Percentiles rank a stretch among this genome's conserved stretches.
These are phyloP conservation scores for Eupleurogrammus muticus DNA, from an alignment of 2,797 vertebrate genomes.

Conservation along the genomic window DNA sequence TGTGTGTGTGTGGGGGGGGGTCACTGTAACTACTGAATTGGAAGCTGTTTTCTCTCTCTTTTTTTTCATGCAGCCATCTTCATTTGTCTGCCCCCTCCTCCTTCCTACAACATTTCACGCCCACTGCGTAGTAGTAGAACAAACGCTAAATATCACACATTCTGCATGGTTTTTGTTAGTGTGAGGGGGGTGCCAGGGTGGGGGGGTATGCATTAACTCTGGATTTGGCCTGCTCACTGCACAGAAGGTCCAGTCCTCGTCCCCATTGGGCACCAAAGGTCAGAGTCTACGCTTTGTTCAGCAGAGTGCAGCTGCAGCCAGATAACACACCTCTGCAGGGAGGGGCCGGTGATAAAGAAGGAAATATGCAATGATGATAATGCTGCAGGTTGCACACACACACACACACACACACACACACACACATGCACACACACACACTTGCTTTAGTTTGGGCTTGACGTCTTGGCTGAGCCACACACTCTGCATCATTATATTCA, in stretches of 20 bases:
- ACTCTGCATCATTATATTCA: constrained; percentile 7
- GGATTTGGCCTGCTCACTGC: constrained; percentile 64
- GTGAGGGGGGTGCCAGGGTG: too few species aligned
- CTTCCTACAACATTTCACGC: constrained; percentile 15
- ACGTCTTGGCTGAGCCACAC: constrained; percentile 23
- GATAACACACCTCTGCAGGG: constrained; percentile 54
- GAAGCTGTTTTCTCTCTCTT: constrained; percentile 41
- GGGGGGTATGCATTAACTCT: too few species aligned
- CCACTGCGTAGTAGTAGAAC: constrained; percentile 14
- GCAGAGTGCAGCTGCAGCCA: constrained; percentile 45
- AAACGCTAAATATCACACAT: constrained; percentile 26
- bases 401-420: not conserved
- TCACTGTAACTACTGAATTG: too few species aligned
- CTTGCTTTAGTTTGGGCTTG: constrained; percentile 43
- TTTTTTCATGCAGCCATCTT: constrained; percentile 31
- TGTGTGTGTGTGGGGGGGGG: not conserved
- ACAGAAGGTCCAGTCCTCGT: constrained; percentile 51
- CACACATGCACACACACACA: not conserved
- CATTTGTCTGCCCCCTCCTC: constrained; percentile 25
- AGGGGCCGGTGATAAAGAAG: constrained; percentile 43
- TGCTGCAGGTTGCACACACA: not conserved
- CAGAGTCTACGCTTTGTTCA: constrained; percentile 62
- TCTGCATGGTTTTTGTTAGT: constrained; percentile 46
- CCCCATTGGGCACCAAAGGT: constrained; percentile 54
- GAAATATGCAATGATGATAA: constrained; percentile 33